Percentiles rank a stretch among this genome's conserved stretches.
phyloP scores from a whole-genome alignment of 2,888 invertebrate species.

The Salpingus planirostris region DNA sequence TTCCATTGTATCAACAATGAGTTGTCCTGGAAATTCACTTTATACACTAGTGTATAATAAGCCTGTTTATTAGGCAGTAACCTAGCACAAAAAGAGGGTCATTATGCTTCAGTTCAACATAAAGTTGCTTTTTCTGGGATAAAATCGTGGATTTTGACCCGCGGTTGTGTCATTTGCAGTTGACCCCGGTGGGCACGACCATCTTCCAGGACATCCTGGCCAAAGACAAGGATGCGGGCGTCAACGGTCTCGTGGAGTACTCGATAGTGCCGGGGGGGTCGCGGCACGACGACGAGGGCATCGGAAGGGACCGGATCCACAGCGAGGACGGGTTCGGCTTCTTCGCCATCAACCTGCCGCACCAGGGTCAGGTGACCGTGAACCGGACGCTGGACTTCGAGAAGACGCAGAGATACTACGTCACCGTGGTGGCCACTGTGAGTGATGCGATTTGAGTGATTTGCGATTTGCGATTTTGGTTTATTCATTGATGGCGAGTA shows the following conservation, averaged over 20 bases:
- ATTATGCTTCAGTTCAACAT: constrained; percentile 1
- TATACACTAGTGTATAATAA: too few species aligned
- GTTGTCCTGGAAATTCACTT: too few species aligned
- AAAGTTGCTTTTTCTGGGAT: too few species aligned
- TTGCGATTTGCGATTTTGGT: too few species aligned
- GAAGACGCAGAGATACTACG: constrained; percentile 75
- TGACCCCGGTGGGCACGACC: constrained; percentile 77
- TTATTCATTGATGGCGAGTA: too few species aligned
- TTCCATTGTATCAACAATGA: too few species aligned
- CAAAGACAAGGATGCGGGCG: constrained; percentile 75
- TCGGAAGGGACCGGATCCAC: constrained; percentile 47
- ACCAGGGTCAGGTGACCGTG: constrained; percentile 82
- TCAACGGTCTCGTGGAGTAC: constrained; percentile 82
- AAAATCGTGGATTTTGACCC: too few species aligned
- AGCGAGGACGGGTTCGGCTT: constrained; percentile 72
- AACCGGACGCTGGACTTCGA: constrained; percentile 83
- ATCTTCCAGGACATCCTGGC: constrained; percentile 76
- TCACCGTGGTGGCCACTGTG: constrained; percentile 83
- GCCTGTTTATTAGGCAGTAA: constrained; percentile 3
- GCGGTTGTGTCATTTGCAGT: constrained; percentile 58
- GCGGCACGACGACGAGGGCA: constrained; percentile 50
- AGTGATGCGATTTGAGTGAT: too few species aligned
- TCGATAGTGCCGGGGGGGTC: constrained; percentile 64
- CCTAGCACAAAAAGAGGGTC: not conserved
- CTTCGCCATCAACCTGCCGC: constrained; percentile 78